Evolutionary conservation across 1,140 invertebrate genomes (phyloP).

Genomic region (Trinorchestia longiramus): DNA sequence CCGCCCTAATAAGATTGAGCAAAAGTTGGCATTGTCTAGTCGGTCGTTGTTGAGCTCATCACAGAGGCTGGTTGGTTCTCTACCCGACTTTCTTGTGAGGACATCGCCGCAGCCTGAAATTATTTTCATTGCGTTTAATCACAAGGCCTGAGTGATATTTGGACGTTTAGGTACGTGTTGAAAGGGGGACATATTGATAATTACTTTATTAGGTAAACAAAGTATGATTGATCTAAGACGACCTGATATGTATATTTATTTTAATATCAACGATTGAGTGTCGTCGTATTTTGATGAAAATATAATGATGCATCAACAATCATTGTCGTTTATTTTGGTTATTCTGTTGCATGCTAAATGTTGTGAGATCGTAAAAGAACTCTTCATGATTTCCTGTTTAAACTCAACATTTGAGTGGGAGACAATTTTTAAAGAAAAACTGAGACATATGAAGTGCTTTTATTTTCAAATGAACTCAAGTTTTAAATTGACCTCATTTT

Average conservation of each 20-base stretch:
- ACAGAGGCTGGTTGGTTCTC: neutral
- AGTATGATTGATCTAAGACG: too few relatives aligned
- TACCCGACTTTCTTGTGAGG: neutral
- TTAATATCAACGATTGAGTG: neutral
- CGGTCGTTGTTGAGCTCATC: neutral
- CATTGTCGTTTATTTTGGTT: neutral
- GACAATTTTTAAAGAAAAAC: too few relatives aligned
- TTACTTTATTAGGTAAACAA: neutral
- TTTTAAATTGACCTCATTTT: neutral
- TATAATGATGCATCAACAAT: neutral
- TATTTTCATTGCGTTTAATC: neutral
- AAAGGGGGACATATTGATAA: neutral
- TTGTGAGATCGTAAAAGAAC: neutral
- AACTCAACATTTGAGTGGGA: neutral
- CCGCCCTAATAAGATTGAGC: constrained; percentile 21
- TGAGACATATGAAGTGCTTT: too few relatives aligned
- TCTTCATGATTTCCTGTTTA: neutral
- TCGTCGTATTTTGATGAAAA: neutral
- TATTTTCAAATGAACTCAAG: neutral
- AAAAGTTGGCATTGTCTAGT: constrained; percentile 23
- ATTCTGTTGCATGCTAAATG: neutral
- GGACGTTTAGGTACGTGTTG: neutral
- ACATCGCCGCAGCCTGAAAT: neutral
- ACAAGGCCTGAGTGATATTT: neutral
- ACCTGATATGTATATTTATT: neutral